Evolutionary conservation across 2,888 invertebrate genomes (phyloP).

Genomic region (Athetis lepigone): DNA sequence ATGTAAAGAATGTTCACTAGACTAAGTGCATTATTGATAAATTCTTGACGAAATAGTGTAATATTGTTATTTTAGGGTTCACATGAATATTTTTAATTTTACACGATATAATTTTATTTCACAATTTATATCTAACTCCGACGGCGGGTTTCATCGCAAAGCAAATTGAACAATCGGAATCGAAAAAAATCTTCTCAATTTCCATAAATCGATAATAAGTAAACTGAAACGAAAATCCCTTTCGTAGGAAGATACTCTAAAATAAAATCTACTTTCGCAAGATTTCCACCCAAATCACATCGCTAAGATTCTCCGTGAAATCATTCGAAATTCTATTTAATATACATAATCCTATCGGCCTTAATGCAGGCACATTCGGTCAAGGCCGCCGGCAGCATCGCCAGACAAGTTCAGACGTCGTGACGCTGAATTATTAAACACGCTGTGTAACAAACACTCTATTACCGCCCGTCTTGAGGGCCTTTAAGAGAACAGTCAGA

Average conservation of each 20-base stretch:
- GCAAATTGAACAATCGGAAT: background rate
- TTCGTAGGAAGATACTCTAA: constrained; percentile 1
- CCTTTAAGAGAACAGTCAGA: constrained; percentile 23
- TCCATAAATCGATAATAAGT: background rate
- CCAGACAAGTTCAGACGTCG: constrained; percentile 38
- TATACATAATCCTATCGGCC: constrained; percentile 45
- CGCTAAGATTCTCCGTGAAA: constrained; percentile 13
- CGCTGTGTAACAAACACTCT: constrained; percentile 41
- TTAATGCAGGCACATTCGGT: constrained; percentile 45
- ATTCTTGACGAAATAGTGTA: background rate
- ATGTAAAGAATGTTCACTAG: constrained; percentile 18
- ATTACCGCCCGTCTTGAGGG: constrained; percentile 27
- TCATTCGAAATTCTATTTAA: constrained; percentile 55
- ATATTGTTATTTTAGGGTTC: no score
- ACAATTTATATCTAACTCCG: background rate
- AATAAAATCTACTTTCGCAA: constrained; percentile 29
- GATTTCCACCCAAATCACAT: constrained; percentile 30
- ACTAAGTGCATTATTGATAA: background rate
- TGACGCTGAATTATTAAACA: constrained; percentile 45
- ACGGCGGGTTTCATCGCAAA: background rate
- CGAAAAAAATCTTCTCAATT: no score
- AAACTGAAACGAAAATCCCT: constrained; percentile 1
- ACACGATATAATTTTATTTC: background rate
- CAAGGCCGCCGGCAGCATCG: constrained; percentile 42
- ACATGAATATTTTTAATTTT: no score